Percentiles rank a stretch among this genome's conserved stretches.
These are phyloP conservation scores for Trichogramma evanescens DNA, from an alignment of 2,888 invertebrate genomes.

Conservation along the genomic window DNA sequence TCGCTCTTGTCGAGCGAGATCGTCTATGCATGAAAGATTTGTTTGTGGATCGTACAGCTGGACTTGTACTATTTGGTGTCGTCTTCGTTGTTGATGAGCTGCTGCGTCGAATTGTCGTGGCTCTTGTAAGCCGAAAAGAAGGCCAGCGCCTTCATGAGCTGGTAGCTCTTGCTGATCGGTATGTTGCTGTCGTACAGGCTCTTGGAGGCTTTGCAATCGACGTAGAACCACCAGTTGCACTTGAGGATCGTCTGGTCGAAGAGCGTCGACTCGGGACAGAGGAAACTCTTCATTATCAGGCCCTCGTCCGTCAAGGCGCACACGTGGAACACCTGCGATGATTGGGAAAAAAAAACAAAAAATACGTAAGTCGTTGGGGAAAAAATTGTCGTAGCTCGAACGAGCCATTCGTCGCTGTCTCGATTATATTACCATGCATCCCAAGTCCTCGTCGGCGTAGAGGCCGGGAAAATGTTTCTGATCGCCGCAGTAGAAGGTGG, in stretches of 20 bases:
- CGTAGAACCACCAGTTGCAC: slow-evolving; percentile 93
- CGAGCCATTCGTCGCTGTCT: neutral
- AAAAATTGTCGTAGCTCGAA: slow-evolving; percentile 25
- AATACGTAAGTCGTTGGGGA: slow-evolving; percentile 1
- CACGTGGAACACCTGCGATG: slow-evolving; percentile 77
- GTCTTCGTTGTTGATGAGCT: slow-evolving; percentile 15
- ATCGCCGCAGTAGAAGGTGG: slow-evolving; percentile 77
- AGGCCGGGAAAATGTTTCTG: slow-evolving; percentile 87
- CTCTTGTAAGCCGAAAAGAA: slow-evolving; percentile 82
- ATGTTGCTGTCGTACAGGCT: slow-evolving; percentile 82
- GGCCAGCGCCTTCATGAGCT: slow-evolving; percentile 82
- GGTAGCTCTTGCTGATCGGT: slow-evolving; percentile 84
- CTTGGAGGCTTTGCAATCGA: slow-evolving; percentile 77
- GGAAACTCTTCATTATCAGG: slow-evolving; percentile 82
- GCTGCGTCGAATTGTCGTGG: slow-evolving; percentile 45
- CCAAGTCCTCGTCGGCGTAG: slow-evolving; percentile 80
- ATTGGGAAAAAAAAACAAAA: neutral
- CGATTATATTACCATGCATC: slow-evolving; percentile 68
- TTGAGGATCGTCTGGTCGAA: slow-evolving; percentile 87
- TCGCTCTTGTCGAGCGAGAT: no score
- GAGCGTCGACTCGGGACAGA: slow-evolving; percentile 83
- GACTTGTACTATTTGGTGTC: neutral
- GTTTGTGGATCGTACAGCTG: no score
- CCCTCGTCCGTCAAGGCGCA: slow-evolving; percentile 85
- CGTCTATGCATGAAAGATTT: no score